Conservation (phyloP, 2,888 invertebrate species). For the Troides aeacus region DNA sequence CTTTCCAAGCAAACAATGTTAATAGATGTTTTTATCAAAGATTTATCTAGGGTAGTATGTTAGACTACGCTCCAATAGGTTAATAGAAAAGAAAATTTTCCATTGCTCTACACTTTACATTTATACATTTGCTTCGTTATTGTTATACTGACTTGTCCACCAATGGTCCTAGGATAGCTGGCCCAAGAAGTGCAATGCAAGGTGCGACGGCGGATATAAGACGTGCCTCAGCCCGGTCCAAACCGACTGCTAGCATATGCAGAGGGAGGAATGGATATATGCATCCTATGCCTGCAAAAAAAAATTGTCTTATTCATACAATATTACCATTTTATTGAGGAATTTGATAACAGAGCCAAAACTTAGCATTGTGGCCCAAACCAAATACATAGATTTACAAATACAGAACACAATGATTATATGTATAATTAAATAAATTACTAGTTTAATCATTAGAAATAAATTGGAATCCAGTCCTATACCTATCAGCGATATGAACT, state of each 20-base stretch:
- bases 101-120: background rate
- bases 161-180: conserved; percentile 87
- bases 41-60: conserved; percentile 15
- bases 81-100: conserved; percentile 7
- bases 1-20: background rate
- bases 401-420: no score
- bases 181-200: conserved; percentile 88
- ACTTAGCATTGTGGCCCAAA: no score
- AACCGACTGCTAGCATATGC: conserved; percentile 86
- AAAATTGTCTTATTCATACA: background rate
- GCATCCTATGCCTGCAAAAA: conserved; percentile 86
- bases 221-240: conserved; percentile 86
- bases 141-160: conserved; percentile 84
- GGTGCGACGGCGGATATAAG: conserved; percentile 90
- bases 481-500: no score
- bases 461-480: no score
- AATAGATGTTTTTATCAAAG: background rate
- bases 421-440: no score
- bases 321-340: background rate
- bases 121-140: conserved; percentile 4
- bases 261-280: conserved; percentile 90
- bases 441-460: no score
- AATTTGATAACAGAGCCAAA: background rate
- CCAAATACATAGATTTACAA: no score
- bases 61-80: background rate